phyloP scores from a whole-genome alignment of 2,797 vertebrate species.

The Sparidentex hasta region DNA sequence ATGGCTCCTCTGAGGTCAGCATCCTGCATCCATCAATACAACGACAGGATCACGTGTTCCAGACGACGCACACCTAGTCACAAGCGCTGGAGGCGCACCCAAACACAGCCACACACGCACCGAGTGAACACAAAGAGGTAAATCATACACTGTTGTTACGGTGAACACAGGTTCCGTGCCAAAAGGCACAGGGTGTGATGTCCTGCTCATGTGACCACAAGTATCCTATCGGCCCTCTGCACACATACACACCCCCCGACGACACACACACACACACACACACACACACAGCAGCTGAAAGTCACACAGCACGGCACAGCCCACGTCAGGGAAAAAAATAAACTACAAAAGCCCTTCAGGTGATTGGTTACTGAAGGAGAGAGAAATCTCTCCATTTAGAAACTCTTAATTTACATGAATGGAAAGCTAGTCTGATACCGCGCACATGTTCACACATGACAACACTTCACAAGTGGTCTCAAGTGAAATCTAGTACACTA shows the following conservation, averaged over 20 bases:
- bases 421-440: no score
- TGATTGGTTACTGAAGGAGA: not conserved
- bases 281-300: not conserved
- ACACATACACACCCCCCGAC: not conserved
- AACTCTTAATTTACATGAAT: not conserved
- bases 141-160: conserved; percentile 2
- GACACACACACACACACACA: not conserved
- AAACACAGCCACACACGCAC: not conserved
- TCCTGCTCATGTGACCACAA: conserved; percentile 39
- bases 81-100: not conserved
- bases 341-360: not conserved
- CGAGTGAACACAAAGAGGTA: not conserved
- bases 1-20: conserved; percentile 10
- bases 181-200: conserved; percentile 3
- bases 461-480: no score
- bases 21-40: conserved; percentile 22
- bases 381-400: not conserved
- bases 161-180: conserved; percentile 24
- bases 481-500: no score
- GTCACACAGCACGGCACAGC: conserved; percentile 2
- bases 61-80: not conserved
- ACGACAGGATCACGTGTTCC: conserved; percentile 4
- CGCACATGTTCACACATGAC: no score
- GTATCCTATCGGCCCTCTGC: conserved; percentile 9
- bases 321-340: not conserved